phyloP scores from a whole-genome alignment of 1,140 invertebrate species.

The Drosophila truncata region DNA sequence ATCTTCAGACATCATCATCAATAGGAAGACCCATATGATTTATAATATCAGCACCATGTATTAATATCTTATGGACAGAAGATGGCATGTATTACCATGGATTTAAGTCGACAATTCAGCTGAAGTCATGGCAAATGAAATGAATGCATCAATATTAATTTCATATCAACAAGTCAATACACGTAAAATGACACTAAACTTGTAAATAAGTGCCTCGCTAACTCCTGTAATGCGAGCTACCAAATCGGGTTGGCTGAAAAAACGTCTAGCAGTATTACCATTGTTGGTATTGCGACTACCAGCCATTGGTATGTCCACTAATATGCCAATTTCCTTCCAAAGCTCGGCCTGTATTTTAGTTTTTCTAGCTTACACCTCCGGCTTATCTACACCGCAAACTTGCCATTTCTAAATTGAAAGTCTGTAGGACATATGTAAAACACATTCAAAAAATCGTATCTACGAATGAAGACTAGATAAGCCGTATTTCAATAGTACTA shows the following conservation, averaged over 20 bases:
- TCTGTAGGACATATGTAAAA: too few species aligned
- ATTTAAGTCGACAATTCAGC: slow-evolving; percentile 2
- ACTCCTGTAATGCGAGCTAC: slow-evolving; percentile 8
- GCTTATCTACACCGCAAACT: too few species aligned
- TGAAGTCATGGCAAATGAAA: slow-evolving; percentile 4
- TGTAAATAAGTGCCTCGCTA: slow-evolving; percentile 1
- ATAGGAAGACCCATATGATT: too few species aligned
- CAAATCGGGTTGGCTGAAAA: slow-evolving; percentile 13
- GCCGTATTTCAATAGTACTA: too few species aligned
- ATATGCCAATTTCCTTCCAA: slow-evolving; percentile 5
- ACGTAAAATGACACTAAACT: slow-evolving; percentile 10
- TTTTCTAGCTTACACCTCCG: too few species aligned
- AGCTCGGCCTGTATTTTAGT: too few species aligned
- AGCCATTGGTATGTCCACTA: slow-evolving; percentile 8
- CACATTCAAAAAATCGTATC: too few species aligned
- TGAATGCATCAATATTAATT: slow-evolving; percentile 2
- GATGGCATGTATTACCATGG: neutral
- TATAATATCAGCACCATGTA: too few species aligned
- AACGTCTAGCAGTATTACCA: slow-evolving; percentile 19
- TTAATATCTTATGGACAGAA: too few species aligned
- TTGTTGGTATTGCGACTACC: neutral
- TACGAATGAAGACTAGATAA: too few species aligned
- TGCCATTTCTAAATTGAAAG: too few species aligned
- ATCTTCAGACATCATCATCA: too few species aligned
- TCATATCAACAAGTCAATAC: neutral